Evolutionary conservation across 2,113 vertebrate genomes (phyloP).

Genomic region (Garra rufa): DNA sequence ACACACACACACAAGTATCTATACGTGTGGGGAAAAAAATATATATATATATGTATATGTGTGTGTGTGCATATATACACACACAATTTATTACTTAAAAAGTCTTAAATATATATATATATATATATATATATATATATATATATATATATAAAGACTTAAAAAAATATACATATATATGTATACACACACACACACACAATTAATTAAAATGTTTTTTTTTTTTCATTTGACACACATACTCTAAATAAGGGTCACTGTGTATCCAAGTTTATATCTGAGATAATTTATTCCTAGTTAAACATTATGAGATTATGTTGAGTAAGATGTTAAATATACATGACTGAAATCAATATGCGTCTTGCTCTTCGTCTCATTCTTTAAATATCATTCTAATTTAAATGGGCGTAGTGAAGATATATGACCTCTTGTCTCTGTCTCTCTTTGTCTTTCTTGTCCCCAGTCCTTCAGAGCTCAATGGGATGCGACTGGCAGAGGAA

Average conservation of each 20-base stretch:
- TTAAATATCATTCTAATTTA: conserved; percentile 27
- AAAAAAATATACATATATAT: neutral
- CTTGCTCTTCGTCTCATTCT: neutral
- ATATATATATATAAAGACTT: too few relatives aligned
- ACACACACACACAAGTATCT: too few relatives aligned
- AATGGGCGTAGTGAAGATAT: conserved; percentile 18
- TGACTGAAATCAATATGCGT: conserved; percentile 20
- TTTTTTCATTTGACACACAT: neutral
- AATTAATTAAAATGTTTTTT: neutral
- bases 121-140: too few relatives aligned
- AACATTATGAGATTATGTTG: conserved; percentile 3
- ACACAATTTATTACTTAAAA: too few relatives aligned
- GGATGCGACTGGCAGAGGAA: conserved; percentile 9
- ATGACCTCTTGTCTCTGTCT: conserved; percentile 28
- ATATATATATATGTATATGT: too few relatives aligned
- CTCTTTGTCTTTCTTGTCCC: neutral
- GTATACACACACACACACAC: neutral
- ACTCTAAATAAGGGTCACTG: neutral
- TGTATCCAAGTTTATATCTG: neutral
- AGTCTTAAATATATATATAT: too few relatives aligned
- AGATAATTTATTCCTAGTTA: conserved; percentile 1
- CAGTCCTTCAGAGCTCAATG: conserved; percentile 19
- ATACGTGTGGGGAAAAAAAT: too few relatives aligned
- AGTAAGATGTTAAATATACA: conserved; percentile 30
- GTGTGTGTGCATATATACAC: too few relatives aligned